Conservation (phyloP, 2,888 invertebrate species). For the Lycocerus yunnanus region DNA sequence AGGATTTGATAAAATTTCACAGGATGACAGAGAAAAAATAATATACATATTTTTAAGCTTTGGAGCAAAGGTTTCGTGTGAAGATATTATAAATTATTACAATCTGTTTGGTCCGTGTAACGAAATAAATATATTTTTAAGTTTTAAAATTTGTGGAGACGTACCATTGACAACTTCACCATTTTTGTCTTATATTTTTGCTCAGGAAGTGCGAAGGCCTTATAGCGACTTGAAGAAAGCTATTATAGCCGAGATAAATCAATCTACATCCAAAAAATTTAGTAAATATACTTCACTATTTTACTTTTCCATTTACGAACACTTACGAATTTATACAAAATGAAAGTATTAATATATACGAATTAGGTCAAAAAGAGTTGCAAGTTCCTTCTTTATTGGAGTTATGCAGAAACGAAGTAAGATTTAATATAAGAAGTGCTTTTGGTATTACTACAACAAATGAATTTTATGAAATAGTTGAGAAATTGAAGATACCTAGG, state of each 20-base stretch:
- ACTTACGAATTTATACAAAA: background rate
- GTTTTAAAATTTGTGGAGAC: background rate
- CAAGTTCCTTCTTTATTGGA: conserved; percentile 41
- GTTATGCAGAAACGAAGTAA: conserved; percentile 38
- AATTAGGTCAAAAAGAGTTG: background rate
- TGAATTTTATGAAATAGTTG: conserved; percentile 36
- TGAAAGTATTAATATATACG: too few species aligned
- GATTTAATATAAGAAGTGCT: conserved; percentile 34
- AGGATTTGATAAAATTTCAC: background rate
- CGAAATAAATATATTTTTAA: background rate
- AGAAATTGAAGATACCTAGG: conserved; percentile 33
- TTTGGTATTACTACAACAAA: conserved; percentile 31
- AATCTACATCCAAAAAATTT: background rate
- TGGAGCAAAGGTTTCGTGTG: conserved; percentile 1
- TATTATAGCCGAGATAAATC: background rate
- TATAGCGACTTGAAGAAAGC: background rate
- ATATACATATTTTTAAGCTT: conserved; percentile 16
- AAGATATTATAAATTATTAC: conserved; percentile 10
- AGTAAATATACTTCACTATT: background rate
- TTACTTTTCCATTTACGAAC: background rate
- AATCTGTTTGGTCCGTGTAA: background rate
- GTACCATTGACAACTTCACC: background rate
- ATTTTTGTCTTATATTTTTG: conserved; percentile 7
- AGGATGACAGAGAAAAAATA: conserved; percentile 17
- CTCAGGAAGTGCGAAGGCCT: background rate